These are phyloP conservation scores for Mallotus villosus DNA, from an alignment of 2,797 vertebrate species.

Conservation along the genomic window DNA sequence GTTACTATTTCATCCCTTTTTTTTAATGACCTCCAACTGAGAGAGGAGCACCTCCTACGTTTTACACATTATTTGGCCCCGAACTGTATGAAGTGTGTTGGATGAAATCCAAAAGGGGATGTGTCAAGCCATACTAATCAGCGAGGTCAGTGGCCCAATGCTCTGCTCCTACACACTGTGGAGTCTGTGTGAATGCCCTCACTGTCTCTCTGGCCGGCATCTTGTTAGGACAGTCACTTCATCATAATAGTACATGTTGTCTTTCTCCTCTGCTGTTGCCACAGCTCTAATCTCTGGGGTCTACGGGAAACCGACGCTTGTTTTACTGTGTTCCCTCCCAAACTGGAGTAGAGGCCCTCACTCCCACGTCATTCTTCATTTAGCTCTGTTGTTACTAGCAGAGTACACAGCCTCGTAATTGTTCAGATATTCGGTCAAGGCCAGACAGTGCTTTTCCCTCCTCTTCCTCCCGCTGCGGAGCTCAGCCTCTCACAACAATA, in stretches of 20 bases:
- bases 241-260: slow-evolving; percentile 4
- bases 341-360: slow-evolving; percentile 13
- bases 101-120: slow-evolving; percentile 24
- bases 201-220: slow-evolving; percentile 7
- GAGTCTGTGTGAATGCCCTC: slow-evolving; percentile 23
- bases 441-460: slow-evolving; percentile 39
- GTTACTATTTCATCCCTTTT: too few species aligned
- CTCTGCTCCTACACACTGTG: slow-evolving; percentile 3
- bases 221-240: slow-evolving; percentile 23
- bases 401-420: slow-evolving; percentile 44
- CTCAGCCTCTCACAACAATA: slow-evolving; percentile 53
- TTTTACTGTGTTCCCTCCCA: slow-evolving; percentile 42
- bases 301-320: slow-evolving; percentile 43
- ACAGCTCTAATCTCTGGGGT: slow-evolving; percentile 28
- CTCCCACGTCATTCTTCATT: slow-evolving; percentile 56
- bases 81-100: slow-evolving; percentile 38
- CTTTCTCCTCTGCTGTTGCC: slow-evolving; percentile 18
- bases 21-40: neutral
- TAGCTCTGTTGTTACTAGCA: slow-evolving; percentile 56
- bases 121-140: slow-evolving; percentile 45
- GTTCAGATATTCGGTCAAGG: slow-evolving; percentile 58
- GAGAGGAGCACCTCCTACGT: neutral
- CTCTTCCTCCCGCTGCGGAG: slow-evolving; percentile 60
- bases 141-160: slow-evolving; percentile 39
- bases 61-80: neutral